These are phyloP conservation scores for Terrapene triunguis DNA, from an alignment of 2,113 vertebrate genomes.

Conservation along the genomic window DNA sequence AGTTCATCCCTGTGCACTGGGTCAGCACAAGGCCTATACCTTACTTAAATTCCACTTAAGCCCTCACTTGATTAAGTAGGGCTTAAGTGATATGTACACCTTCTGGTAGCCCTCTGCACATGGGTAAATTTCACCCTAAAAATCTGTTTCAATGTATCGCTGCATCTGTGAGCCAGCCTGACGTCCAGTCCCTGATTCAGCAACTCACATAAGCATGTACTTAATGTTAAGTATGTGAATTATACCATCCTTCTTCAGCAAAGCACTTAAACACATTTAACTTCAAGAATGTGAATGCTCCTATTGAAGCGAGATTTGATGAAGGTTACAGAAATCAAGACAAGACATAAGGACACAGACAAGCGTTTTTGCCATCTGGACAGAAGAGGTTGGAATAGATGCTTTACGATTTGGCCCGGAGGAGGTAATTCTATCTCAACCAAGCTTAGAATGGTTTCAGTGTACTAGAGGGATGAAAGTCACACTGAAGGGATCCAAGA, in stretches of 20 bases:
- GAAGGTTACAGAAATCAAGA: not conserved
- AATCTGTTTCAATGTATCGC: not conserved
- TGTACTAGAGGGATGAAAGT: slow-evolving; percentile 53
- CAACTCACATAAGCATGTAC: not conserved
- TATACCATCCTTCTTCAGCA: accelerated
- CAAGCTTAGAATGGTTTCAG: slow-evolving; percentile 21
- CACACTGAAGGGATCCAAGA: not conserved
- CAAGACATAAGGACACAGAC: not conserved
- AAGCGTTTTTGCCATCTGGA: not conserved
- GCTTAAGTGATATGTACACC: not conserved
- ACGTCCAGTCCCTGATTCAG: not conserved
- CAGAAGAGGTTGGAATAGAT: not conserved
- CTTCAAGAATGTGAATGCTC: not conserved
- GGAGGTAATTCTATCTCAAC: slow-evolving; percentile 40
- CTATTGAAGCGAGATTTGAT: not conserved
- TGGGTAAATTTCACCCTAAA: not conserved
- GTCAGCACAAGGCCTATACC: not conserved
- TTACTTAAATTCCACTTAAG: not conserved
- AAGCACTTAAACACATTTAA: not conserved
- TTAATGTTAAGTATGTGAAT: accelerated
- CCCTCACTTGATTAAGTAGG: not conserved
- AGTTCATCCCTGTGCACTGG: accelerated
- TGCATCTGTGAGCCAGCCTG: not conserved
- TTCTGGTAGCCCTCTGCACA: not conserved
- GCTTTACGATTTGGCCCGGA: not conserved